Evolutionary conservation across 1,140 invertebrate species (phyloP).

Genomic region (Scaptomyza hsui): DNA sequence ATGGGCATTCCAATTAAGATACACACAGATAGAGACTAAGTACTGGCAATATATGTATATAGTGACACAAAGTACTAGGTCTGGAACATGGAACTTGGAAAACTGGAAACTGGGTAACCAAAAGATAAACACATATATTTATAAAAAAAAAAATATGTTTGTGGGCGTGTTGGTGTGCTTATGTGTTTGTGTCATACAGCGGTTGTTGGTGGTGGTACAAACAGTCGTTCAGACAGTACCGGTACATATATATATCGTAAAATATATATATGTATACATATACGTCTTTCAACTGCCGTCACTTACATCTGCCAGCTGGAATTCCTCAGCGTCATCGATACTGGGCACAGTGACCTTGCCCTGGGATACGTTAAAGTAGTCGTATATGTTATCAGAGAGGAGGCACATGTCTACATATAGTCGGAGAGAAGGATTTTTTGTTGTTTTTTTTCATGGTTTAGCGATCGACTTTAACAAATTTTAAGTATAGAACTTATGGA

Average conservation of each 20-base stretch:
- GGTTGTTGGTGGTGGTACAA: slow-evolving; percentile 33
- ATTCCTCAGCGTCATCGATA: slow-evolving; percentile 98
- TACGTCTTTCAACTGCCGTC: slow-evolving; percentile 42
- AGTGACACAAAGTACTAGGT: slow-evolving; percentile 42
- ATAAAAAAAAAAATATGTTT: slow-evolving; percentile 36
- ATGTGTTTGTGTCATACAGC: slow-evolving; percentile 6
- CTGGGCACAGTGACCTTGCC: slow-evolving; percentile 98
- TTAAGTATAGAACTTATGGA: slow-evolving; percentile 42
- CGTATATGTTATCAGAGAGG: slow-evolving; percentile 93
- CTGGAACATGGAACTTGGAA: slow-evolving; percentile 30
- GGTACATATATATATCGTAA: slow-evolving; percentile 32
- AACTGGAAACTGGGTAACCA: slow-evolving; percentile 64
- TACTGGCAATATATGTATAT: slow-evolving; percentile 30
- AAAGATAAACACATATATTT: slow-evolving; percentile 46
- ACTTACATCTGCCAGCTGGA: slow-evolving; percentile 91
- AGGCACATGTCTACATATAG: slow-evolving; percentile 89
- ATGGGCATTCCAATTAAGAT: slow-evolving; percentile 47
- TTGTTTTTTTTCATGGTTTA: slow-evolving; percentile 65
- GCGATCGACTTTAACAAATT: slow-evolving; percentile 34
- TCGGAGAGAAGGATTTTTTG: slow-evolving; percentile 70
- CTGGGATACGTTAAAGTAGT: slow-evolving; percentile 98
- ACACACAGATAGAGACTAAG: slow-evolving; percentile 42
- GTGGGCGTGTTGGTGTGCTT: slow-evolving; percentile 34
- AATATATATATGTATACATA: slow-evolving; percentile 21
- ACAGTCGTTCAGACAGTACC: slow-evolving; percentile 57